Base-by-base conservation (phyloP, 2,888 invertebrate genomes). In the Laspeyria flexula region DNA sequence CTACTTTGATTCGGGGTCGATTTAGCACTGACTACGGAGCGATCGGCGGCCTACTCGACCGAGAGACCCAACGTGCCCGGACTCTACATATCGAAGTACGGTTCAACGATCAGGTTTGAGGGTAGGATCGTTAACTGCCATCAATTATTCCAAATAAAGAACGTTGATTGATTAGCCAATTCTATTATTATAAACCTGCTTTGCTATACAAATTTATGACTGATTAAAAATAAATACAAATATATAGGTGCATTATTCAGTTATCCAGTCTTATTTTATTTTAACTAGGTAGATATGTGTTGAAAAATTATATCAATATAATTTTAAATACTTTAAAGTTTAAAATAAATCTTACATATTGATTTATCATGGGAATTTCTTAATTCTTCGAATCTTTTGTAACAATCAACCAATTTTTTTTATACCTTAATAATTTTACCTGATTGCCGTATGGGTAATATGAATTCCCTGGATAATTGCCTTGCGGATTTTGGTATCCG, bases 401-500 rank as follows among this genome's bases (percentile, higher is more conserved):
- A n/a, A n/a, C n/a, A 21, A 21, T 21, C 21, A 3, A 21, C 21
- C 21, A 21, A 2, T 21, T 3, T 21, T 21, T 21, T n/a, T n/a
- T n/a, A n/a, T n/a, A n/a, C n/a, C n/a, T n/a, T n/a, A n/a, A n/a
- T 44, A 55, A 57, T 49, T 47, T 64, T 64, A 68, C 68, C 70
- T 62, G 60, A 60, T 62, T 64, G 56, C 62, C 65, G 47, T 70
- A 68, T 54, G 76, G 70, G 59, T 59, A 65, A 68, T 68, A 71
- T 58, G 69, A 61, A 73, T 72, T 69, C 60, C 53, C 55, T 23
- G 71, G 77, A 64, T 71, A 76, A 74, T 74, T 73, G 60, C 62
- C 63, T 52, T 61, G 65, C 40, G 64, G 55, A 57, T 70, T 71
- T 56, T 61, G 68, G 44, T 64, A 69, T 69, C 60, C 64, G 71